phyloP scores from a whole-genome alignment of 2,797 vertebrate species.

The Phoxinus dragarum region DNA sequence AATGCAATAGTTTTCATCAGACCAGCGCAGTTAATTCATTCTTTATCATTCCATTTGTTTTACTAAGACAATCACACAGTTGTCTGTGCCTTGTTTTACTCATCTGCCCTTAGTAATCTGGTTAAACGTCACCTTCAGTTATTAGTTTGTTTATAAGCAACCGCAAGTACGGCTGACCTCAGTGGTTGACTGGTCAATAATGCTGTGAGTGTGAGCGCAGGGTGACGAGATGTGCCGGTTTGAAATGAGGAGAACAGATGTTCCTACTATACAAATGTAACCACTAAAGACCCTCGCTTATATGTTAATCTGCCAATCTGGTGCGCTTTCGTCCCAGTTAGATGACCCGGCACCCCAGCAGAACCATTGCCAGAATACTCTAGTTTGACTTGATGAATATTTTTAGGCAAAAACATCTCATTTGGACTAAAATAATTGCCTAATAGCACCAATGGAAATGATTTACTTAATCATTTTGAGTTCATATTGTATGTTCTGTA shows the following conservation, averaged over 20 bases:
- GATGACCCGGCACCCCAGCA: constrained; percentile 38
- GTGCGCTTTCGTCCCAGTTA: constrained; percentile 32
- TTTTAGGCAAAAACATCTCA: constrained; percentile 49
- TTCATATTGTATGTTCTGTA: constrained; percentile 28
- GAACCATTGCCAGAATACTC: constrained; percentile 43
- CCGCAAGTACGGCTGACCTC: constrained; percentile 62
- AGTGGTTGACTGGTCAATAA: constrained; percentile 54
- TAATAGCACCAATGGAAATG: constrained; percentile 25
- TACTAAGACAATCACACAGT: background rate
- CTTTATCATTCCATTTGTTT: background rate
- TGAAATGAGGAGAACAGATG: constrained; percentile 56
- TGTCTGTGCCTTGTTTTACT: background rate
- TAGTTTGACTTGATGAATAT: constrained; percentile 56
- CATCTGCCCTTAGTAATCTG: constrained; percentile 38
- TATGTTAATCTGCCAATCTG: constrained; percentile 50
- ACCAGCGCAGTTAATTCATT: background rate
- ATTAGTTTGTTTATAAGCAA: constrained; percentile 61
- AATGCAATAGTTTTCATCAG: background rate
- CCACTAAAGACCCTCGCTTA: constrained; percentile 51
- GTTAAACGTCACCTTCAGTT: constrained; percentile 28
- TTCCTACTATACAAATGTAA: constrained; percentile 44
- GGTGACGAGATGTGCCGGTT: constrained; percentile 37
- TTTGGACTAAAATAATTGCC: constrained; percentile 46
- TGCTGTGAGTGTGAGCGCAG: constrained; percentile 40
- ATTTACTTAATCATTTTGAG: constrained; percentile 4